Evolutionary conservation across 2,888 invertebrate species (phyloP), one percentile per base, ranked within the genome.

Genomic region (Parapristionchus giblindavisi): DNA sequence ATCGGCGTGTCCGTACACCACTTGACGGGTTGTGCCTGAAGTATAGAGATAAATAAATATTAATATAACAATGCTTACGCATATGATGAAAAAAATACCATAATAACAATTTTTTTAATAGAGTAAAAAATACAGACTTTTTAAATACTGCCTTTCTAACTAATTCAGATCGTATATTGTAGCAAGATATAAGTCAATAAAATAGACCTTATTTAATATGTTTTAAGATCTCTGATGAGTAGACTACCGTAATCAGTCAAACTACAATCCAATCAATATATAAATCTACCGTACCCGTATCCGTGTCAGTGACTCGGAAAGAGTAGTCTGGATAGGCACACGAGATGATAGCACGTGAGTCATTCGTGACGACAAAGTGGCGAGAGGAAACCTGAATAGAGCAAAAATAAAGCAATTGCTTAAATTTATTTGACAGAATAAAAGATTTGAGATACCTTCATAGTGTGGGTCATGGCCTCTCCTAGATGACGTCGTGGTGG

Each of bases 251-350:
- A 3, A 21, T 60, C 8, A 8, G 3, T 60, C 17, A 32, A 24
- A 2, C 3, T 36, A 60, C 38, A 38, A 17, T 60, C 1, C 54
- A 1, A 17, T 27, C 34, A 38, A 14, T 24, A 36, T 58, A 58
- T 34, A 32, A 21, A 24, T 17, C 52, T 63, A 14, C 40, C 63
- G 40, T 66, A 94, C 95, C 95, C 77, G 94, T 94, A 88, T 99
- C 99, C 0, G 97, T 95, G 63, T 94, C 94, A 90, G 97, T 98
- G 27, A 99, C 95, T 8, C 99, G 91, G 91, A 99, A 99, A 90
- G 96, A 96, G 90, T 98, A 98, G 89, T 99, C 99, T 95, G 98
- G 98, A 90, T 98, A 99, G 73, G 99, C 99, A 88, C 96, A 96
- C 0, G 98, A 96, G 81, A 99, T 94, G 82, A 99, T 92, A 90